Conservation (phyloP, 1,140 invertebrate genomes). For the Danaus melanippus region DNA sequence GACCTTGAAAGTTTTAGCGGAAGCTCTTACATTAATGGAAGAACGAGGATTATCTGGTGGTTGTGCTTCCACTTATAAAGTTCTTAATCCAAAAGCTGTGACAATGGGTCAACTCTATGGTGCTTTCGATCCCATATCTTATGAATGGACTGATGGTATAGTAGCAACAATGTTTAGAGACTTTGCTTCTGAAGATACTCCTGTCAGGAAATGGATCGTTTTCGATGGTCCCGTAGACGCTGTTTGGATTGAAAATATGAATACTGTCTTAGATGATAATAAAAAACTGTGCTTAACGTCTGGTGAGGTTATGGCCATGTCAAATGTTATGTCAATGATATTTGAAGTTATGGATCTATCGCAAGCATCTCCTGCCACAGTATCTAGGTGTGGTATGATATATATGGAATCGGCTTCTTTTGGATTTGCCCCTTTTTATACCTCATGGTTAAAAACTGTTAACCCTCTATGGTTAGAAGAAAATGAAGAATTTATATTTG, state of each 20-base stretch:
- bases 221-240: constrained; percentile 95
- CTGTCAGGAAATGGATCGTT: constrained; percentile 87
- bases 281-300: constrained; percentile 92
- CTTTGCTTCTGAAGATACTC: constrained; percentile 77
- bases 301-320: constrained; percentile 92
- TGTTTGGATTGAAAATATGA: constrained; percentile 97
- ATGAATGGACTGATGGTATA: constrained; percentile 94
- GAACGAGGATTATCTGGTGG: constrained; percentile 72
- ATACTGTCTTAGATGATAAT: constrained; percentile 94
- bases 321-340: constrained; percentile 89
- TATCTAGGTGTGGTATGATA: constrained; percentile 96
- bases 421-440: constrained; percentile 79
- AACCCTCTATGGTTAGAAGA: constrained; percentile 78
- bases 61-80: constrained; percentile 78
- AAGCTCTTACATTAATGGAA: constrained; percentile 80
- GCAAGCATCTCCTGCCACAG: constrained; percentile 91
- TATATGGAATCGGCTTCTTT: constrained; percentile 88
- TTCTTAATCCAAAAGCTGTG: constrained; percentile 93
- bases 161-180: constrained; percentile 83
- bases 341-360: constrained; percentile 94
- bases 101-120: constrained; percentile 94
- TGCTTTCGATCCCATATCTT: constrained; percentile 90
- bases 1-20: constrained; percentile 81
- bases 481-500: constrained; percentile 75
- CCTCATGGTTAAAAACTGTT: constrained; percentile 82